These are phyloP conservation scores for Saccopteryx leptura DNA, from an alignment of 2,113 vertebrate species.

Conservation along the genomic window DNA sequence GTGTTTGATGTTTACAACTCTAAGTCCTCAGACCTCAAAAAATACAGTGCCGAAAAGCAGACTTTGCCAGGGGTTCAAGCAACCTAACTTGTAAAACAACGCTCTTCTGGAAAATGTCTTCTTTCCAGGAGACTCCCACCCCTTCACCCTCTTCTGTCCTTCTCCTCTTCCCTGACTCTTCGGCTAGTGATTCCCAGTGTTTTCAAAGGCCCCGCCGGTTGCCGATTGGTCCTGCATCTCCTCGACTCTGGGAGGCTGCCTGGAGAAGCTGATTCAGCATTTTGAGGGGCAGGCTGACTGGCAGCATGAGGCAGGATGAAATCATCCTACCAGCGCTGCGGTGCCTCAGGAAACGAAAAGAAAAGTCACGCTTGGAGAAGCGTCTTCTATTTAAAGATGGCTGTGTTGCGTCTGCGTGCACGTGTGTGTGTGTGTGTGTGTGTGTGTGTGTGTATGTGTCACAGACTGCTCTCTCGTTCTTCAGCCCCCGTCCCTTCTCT, in stretches of 20 bases:
- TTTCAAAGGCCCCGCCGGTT: background rate
- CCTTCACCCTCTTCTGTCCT: background rate
- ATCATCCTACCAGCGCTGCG: conserved; percentile 17
- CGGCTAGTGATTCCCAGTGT: background rate
- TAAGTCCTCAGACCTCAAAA: background rate
- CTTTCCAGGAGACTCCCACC: background rate
- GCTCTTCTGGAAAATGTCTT: background rate
- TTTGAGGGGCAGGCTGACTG: background rate
- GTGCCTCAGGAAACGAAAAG: conserved; percentile 71
- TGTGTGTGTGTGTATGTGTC: background rate
- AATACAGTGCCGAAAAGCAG: background rate
- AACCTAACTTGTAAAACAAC: background rate
- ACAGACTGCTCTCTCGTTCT: conserved; percentile 57
- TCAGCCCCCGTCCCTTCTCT: conserved; percentile 53
- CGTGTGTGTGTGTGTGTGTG: background rate
- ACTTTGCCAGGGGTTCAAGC: background rate
- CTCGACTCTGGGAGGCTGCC: background rate
- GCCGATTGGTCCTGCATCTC: conserved; percentile 55
- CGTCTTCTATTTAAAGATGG: conserved; percentile 66
- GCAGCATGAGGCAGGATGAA: conserved; percentile 63
- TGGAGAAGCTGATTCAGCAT: conserved; percentile 38
- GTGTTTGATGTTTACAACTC: background rate
- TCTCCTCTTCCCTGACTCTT: conserved; percentile 22
- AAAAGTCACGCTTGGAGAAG: conserved; percentile 70
- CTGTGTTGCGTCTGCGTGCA: background rate